These are phyloP conservation scores for Ectemnius cavifrons DNA, from an alignment of 2,888 invertebrate genomes.

Conservation along the genomic window DNA sequence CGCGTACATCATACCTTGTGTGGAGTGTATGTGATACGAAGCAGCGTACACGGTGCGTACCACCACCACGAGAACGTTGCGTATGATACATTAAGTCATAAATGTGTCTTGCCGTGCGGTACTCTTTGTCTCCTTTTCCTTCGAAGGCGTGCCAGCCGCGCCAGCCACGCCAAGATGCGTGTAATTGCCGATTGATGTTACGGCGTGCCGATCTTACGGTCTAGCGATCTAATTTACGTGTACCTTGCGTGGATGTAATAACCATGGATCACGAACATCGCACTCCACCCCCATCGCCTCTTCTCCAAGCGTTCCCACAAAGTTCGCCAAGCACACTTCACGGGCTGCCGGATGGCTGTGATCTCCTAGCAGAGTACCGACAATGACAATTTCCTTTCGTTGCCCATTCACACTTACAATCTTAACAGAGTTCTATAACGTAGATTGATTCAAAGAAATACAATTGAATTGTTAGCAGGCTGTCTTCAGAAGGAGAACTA, in stretches of 20 bases:
- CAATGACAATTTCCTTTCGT: no score
- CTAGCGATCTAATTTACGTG: neutral
- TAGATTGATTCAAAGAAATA: no score
- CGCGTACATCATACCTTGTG: no score
- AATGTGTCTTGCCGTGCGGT: constrained; percentile 14
- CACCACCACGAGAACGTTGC: constrained; percentile 16
- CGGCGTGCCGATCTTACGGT: neutral
- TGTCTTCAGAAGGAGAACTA: no score
- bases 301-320: no score
- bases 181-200: constrained; percentile 14
- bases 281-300: neutral
- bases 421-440: no score
- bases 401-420: no score
- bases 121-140: constrained; percentile 15
- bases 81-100: constrained; percentile 17
- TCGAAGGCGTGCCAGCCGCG: constrained; percentile 9
- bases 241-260: constrained; percentile 7
- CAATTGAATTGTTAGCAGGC: no score
- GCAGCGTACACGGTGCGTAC: neutral
- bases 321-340: no score
- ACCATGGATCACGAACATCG: neutral
- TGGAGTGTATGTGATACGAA: no score
- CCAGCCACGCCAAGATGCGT: constrained; percentile 10
- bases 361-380: no score
- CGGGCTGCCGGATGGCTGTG: no score